Evolutionary conservation across 2,888 invertebrate genomes (phyloP), one percentile per base, ranked within the genome.

Genomic region (Pseudoips prasinana): DNA sequence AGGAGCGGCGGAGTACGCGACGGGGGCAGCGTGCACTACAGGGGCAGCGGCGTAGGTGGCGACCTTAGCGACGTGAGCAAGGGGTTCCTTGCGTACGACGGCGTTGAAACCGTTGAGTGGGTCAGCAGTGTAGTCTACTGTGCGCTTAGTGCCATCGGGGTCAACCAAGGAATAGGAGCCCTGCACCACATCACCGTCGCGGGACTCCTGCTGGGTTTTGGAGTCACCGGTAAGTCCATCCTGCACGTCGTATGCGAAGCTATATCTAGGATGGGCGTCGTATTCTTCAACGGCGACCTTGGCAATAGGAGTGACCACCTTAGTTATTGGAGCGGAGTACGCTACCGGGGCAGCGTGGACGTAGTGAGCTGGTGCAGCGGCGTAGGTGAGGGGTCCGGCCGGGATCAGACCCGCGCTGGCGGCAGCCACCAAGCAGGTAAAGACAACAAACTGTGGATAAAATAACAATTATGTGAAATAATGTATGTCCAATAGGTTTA

Each of bases 131-230:
- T 89, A 89, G 38, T 87, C 85, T 5, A 89, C 88, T 40, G 87
- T 77, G 40, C 89, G 80, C 53, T 67, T 73, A 22, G 80, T 73
- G 1, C 89, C 89, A 35, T 89, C 89, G 42, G 87, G 86, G 39
- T 89, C 88, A 19, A 89, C 68, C 9, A 89, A 74, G 1, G 89
- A 85, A 76, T 89, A 89, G 23, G 77, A 82, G 39, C 89, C 88
- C 23, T 83, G 84, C 11, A 89, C 84, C 41, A 61, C 64, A 58
- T 89, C 83, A 2, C 87, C 87, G 45, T 65, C 48, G 49, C 88
- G 87, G 25, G 70, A 52, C 49, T 89, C 89, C 40, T 84, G 75
- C 65, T 88, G 88, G 46, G 85, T 71, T 59, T 89, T 89, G 48
- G 86, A 59, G 59, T 89, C 89, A 2, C 89, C 88, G 58, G 74